phyloP scores from a whole-genome alignment of 2,113 vertebrate genomes.

The Calcarius ornatus region DNA sequence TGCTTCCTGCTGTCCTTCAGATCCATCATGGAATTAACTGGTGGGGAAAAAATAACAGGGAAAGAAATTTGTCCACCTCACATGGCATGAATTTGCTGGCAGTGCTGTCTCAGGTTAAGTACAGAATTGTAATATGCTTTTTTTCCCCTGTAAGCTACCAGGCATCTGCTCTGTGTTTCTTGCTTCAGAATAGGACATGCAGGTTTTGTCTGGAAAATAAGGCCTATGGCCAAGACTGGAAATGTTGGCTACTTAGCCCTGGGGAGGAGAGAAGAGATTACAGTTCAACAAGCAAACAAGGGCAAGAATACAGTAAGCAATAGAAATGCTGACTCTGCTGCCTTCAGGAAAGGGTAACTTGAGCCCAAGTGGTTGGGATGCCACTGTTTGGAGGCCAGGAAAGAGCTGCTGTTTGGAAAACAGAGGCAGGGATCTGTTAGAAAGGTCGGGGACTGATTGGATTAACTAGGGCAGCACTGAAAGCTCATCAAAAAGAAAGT shows the following conservation, averaged over 20 bases:
- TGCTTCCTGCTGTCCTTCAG: not conserved
- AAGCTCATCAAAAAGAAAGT: not conserved
- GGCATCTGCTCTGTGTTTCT: not conserved
- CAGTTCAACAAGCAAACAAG: not conserved
- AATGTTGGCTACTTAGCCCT: not conserved
- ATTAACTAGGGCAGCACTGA: not conserved
- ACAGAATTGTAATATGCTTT: not conserved
- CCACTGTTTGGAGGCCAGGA: not conserved
- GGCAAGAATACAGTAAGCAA: not conserved
- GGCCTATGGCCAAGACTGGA: not conserved
- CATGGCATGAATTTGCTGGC: not conserved
- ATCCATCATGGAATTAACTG: not conserved
- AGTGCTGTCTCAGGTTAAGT: not conserved
- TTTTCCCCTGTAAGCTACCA: not conserved
- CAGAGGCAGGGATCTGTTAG: not conserved
- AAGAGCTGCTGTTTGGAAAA: not conserved
- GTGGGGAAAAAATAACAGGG: not conserved
- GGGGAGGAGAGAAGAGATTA: not conserved
- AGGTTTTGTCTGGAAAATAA: not conserved
- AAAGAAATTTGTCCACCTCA: not conserved
- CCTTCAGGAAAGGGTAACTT: not conserved
- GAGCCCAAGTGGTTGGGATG: not conserved
- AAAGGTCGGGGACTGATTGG: not conserved
- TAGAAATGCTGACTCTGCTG: not conserved
- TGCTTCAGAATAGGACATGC: not conserved